Conservation (phyloP, 1,140 invertebrate genomes). For the Camponotus pennsylvanicus region DNA sequence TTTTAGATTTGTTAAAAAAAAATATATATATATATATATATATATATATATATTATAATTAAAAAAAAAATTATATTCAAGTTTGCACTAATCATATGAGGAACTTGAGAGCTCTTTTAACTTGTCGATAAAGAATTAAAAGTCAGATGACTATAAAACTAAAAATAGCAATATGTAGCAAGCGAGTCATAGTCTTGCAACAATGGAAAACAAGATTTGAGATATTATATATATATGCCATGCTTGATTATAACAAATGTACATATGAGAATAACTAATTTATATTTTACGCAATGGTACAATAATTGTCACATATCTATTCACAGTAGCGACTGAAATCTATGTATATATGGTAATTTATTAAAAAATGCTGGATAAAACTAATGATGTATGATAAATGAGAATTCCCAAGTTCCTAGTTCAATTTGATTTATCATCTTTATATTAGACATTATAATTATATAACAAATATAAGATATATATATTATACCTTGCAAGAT, state of each 20-base stretch:
- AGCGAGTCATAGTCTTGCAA: constrained; percentile 46
- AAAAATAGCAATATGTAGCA: constrained; percentile 47
- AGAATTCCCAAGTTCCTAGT: constrained; percentile 1
- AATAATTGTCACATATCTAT: background rate
- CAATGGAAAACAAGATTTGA: constrained; percentile 21
- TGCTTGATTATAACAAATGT: background rate
- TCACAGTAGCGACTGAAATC: background rate
- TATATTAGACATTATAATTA: constrained; percentile 63
- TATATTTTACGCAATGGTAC: background rate
- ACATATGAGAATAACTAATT: background rate
- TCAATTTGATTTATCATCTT: constrained; percentile 19
- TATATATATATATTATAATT: background rate
- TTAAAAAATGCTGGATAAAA: background rate
- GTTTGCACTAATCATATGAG: background rate
- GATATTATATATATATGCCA: background rate
- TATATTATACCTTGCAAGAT: background rate
- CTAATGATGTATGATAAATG: background rate
- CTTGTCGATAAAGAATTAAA: constrained; percentile 15
- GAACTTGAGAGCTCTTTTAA: background rate
- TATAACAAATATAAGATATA: constrained; percentile 52
- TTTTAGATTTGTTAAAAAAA: background rate
- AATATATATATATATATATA: background rate
- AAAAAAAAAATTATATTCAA: background rate
- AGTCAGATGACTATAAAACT: constrained; percentile 53
- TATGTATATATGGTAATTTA: background rate